Percentiles rank a stretch among this genome's conserved stretches.
Evolutionary conservation across 1,140 invertebrate species (phyloP).

Genomic region (Papilio machaon): DNA sequence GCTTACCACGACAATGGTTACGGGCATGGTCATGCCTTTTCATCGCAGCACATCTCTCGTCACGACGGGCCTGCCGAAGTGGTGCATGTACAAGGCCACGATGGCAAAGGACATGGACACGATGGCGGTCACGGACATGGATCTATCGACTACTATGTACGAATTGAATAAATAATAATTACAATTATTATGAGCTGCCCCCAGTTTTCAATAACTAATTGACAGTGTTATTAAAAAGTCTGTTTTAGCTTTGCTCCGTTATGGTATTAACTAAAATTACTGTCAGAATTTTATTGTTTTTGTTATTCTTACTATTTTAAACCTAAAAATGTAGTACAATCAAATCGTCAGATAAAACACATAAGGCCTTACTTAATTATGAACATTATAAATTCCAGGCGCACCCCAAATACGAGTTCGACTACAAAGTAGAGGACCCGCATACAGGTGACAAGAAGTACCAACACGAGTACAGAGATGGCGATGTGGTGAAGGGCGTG

Average conservation of each 20-base stretch:
- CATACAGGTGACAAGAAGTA: constrained; percentile 58
- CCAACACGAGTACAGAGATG: constrained; percentile 57
- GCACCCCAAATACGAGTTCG: constrained; percentile 69
- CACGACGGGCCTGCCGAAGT: constrained; percentile 59
- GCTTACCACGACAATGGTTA: constrained; percentile 51
- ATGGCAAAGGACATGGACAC: constrained; percentile 46
- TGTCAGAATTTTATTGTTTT: too few relatives aligned
- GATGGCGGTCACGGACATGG: constrained; percentile 43
- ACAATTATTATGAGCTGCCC: neutral
- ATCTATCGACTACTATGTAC: constrained; percentile 47
- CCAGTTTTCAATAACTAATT: neutral
- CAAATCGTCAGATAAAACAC: too few relatives aligned
- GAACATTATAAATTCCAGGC: constrained; percentile 44
- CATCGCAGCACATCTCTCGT: constrained; percentile 59
- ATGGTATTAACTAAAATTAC: too few relatives aligned
- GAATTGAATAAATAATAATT: constrained; percentile 26
- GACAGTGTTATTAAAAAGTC: too few relatives aligned
- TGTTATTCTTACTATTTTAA: too few relatives aligned
- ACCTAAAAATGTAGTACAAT: too few relatives aligned
- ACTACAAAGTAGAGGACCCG: constrained; percentile 65
- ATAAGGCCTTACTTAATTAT: too few relatives aligned
- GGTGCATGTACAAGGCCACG: constrained; percentile 43
- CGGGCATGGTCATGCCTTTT: constrained; percentile 51
- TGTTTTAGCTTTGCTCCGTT: too few relatives aligned
- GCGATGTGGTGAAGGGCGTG: constrained; percentile 59